Evolutionary conservation across 2,888 invertebrate genomes (phyloP), one percentile per base, ranked within the genome.

Genomic region (Schrankia costaestrigalis): DNA sequence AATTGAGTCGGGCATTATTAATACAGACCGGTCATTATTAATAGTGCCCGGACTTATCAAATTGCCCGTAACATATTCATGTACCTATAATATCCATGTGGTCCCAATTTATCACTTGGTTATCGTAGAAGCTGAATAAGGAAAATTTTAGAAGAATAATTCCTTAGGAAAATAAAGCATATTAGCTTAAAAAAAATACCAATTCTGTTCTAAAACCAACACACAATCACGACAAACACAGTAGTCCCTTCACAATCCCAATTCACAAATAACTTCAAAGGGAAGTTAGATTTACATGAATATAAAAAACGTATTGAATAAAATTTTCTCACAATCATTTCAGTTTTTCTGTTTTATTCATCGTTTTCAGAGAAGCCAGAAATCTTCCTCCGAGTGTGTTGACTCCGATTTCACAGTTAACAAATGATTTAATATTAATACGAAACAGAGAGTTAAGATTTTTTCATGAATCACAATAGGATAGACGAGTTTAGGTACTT

Each of bases 291-390:
- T 44, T 48, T 36, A 38, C n/a, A n/a, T 38, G 44, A 40, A 49
- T 39, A 41, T 26, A 42, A 46, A 46, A 44, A 36, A 8, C 14
- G 26, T 37, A 40, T 54, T 40, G 32, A 35, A 41, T 41, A 40
- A 15, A 19, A 46, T 42, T 34, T 39, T 31, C 31, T 17, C 33
- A 36, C 44, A 41, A 26, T 30, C 44, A 34, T 36, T 33, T 1
- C 17, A 19, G 17, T 38, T 26, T 30, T 37, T 33, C 44, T 50
- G 47, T 41, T 50, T 61, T 63, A 62, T 65, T 65, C 60, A 60
- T 47, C 23, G 35, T 51, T 62, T 57, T 45, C 44, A 53, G 36
- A 43, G 17, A 41, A 31, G 23, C 31, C 26, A 26, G 17, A 34
- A 38, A 43, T 42, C 26, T 43, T 26, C 31, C 39, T 40, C 32